These are phyloP conservation scores for Dione vanillae DNA, from an alignment of 2,888 invertebrate genomes.

Conservation along the genomic window DNA sequence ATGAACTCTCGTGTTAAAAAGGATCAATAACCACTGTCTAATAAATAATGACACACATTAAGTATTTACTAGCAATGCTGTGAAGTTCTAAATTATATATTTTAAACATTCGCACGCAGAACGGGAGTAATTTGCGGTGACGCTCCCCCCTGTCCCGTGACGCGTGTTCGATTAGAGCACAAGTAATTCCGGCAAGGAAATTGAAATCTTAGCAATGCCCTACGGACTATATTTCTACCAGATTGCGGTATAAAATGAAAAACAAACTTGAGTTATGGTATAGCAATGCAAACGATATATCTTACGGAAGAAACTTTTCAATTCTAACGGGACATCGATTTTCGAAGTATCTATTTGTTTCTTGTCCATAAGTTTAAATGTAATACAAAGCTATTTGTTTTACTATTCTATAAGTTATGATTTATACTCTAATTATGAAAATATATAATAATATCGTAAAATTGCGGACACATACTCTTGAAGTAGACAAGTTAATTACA, in stretches of 20 bases:
- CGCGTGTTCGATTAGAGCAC: conserved; percentile 83
- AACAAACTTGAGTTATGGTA: conserved; percentile 59
- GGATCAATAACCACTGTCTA: conserved; percentile 21
- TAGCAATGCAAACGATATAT: conserved; percentile 26
- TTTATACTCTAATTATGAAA: neutral
- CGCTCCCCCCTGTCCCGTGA: conserved; percentile 68
- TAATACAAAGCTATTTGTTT: conserved; percentile 5
- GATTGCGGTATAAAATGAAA: conserved; percentile 71
- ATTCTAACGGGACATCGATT: conserved; percentile 25
- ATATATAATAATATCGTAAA: neutral
- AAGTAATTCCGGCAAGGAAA: conserved; percentile 84
- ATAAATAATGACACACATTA: conserved; percentile 64
- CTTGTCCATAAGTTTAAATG: conserved; percentile 7
- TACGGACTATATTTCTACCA: conserved; percentile 75
- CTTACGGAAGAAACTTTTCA: conserved; percentile 22
- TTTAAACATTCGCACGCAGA: conserved; percentile 79
- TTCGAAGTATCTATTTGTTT: conserved; percentile 23
- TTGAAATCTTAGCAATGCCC: conserved; percentile 84
- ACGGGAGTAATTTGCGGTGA: conserved; percentile 80
- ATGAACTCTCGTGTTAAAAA: neutral
- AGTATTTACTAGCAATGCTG: conserved; percentile 57
- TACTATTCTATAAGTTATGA: neutral
- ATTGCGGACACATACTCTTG: neutral
- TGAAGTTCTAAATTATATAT: conserved; percentile 71
- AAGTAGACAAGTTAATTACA: no score